phyloP scores from a whole-genome alignment of 2,113 vertebrate genomes.

The Taxidea taxus region DNA sequence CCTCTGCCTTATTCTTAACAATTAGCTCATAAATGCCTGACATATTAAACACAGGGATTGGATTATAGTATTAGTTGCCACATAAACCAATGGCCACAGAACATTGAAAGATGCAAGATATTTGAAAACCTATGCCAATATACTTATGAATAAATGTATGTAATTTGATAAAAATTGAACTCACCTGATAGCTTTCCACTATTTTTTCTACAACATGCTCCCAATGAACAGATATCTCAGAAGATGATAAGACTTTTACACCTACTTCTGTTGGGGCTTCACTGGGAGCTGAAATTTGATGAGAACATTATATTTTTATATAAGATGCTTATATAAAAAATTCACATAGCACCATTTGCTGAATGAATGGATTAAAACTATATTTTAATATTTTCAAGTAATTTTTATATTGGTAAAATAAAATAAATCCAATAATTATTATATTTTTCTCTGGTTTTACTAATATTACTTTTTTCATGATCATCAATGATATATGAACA shows the following conservation, averaged over 20 bases:
- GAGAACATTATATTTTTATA: constrained; percentile 4
- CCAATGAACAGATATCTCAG: constrained; percentile 91
- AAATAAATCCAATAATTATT: neutral
- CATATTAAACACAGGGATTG: neutral
- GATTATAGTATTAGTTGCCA: neutral
- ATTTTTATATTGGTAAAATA: neutral
- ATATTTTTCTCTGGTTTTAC: neutral
- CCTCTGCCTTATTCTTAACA: neutral
- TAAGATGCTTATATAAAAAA: neutral
- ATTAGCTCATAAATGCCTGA: neutral
- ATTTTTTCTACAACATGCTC: constrained; percentile 84
- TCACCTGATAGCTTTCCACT: constrained; percentile 94
- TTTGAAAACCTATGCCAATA: neutral
- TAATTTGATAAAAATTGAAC: constrained; percentile 53
- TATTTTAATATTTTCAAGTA: constrained; percentile 3
- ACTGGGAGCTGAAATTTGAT: constrained; percentile 85
- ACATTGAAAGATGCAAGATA: neutral
- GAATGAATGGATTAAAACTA: constrained; percentile 23
- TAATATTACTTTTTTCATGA: neutral
- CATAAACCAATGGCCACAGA: neutral
- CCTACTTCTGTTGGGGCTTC: constrained; percentile 86
- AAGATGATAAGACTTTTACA: constrained; percentile 88
- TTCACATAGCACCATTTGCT: neutral
- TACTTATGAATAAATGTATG: neutral
- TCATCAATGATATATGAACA: neutral